Evolutionary conservation across 2,888 invertebrate species (phyloP), one percentile per base, ranked within the genome.

Genomic region (Melinaea menophilus): DNA sequence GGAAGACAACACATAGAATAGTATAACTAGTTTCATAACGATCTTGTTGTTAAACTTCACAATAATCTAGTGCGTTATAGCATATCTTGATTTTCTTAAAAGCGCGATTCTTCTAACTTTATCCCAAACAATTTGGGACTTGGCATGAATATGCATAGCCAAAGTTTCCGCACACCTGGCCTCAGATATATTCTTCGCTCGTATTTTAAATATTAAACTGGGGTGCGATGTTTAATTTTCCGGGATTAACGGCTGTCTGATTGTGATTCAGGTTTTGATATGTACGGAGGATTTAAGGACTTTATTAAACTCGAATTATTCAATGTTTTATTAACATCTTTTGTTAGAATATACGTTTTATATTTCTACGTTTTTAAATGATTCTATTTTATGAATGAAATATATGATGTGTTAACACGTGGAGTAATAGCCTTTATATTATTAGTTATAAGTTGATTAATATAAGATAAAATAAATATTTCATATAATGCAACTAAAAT

Each of bases 141-240:
- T 61, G 61, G 60, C 64, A 69, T 70, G 69, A 70, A 67, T 70
- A 69, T 69, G 67, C 67, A 69, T 70, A 59, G 65, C 61, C 61
- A 47, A 67, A 67, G 67, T 70, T 70, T 48, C 9, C 45, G 67
- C 66, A 66, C 70, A 69, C 69, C 70, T 70, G 67, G 64, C 55
- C 65, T 61, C 62, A 62, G 58, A 68, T 51, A 51, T 51, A 51
- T 62, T 70, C 68, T 68, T 70, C 60, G 63, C 61, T 65, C 64
- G 63, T 60, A 65, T 68, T 68, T 66, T 64, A 66, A 68, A 68
- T 68, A 66, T 66, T 64, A 61, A 66, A 66, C 54, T 22, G 55
- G 64, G 64, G 58, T 56, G 61, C 61, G 59, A 51, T 59, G 62
- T 65, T 65, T 65, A 65, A 62, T 65, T 65, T 65, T 58, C 62